A percentile compares a stretch with the other conserved stretches of the same genome.
These are phyloP conservation scores for Eriocheir sinensis DNA, from an alignment of 1,140 invertebrate species.

Conservation along the genomic window DNA sequence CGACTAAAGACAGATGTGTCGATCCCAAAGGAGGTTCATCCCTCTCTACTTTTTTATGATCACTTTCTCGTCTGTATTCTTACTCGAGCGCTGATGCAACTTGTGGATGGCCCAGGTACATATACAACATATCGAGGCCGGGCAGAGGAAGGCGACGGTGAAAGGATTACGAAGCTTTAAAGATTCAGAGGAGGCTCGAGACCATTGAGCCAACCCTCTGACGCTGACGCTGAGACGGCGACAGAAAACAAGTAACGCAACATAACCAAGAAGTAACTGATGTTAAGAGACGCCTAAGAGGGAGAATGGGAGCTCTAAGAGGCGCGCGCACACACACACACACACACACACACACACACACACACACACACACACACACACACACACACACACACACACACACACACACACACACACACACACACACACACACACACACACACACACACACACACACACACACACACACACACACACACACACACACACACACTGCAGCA, in stretches of 20 bases:
- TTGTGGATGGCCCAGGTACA: background rate
- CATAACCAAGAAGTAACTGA: background rate
- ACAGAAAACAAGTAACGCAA: background rate
- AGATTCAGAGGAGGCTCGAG: background rate
- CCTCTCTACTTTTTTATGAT: background rate
- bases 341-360: background rate
- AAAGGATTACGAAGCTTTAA: background rate
- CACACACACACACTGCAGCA: background rate
- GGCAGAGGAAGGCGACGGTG: background rate
- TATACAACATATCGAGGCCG: background rate
- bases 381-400: constrained; percentile 45
- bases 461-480: constrained; percentile 42
- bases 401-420: constrained; percentile 47
- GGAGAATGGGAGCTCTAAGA: background rate
- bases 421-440: constrained; percentile 41
- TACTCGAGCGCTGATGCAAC: background rate
- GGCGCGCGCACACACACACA: background rate
- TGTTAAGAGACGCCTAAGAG: background rate
- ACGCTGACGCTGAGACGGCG: background rate
- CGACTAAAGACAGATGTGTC: background rate
- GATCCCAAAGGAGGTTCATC: background rate
- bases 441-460: constrained; percentile 36
- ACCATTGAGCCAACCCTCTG: background rate
- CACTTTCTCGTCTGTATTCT: background rate
- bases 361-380: too few species aligned